Evolutionary conservation across 2,888 invertebrate genomes (phyloP).

Genomic region (Acanthosepion esculentum): DNA sequence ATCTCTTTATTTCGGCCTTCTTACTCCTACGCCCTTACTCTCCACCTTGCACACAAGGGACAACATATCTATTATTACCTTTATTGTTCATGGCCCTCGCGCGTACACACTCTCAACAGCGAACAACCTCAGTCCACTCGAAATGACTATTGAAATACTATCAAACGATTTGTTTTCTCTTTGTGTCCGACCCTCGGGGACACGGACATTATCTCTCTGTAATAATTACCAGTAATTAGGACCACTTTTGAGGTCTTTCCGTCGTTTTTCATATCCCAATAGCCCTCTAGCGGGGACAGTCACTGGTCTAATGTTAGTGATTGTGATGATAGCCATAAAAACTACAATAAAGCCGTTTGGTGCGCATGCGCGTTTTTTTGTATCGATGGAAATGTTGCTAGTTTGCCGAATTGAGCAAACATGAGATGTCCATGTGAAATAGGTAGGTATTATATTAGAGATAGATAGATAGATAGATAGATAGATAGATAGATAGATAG

Average conservation of each 20-base stretch:
- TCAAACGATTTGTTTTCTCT: conserved; percentile 2
- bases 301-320: conserved; percentile 5
- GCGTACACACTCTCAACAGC: not conserved
- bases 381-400: too few species aligned
- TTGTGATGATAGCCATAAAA: conserved; percentile 10
- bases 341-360: not conserved
- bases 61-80: not conserved
- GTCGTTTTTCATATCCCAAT: not conserved
- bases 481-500: too few species aligned
- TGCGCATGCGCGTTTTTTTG: not conserved
- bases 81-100: not conserved
- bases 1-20: not conserved
- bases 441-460: too few species aligned
- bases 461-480: too few species aligned
- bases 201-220: not conserved
- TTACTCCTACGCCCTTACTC: not conserved
- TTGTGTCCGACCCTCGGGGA: not conserved
- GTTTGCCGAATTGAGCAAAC: too few species aligned
- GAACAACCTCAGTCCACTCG: not conserved
- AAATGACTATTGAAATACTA: not conserved
- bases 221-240: conserved; percentile 9
- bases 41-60: not conserved
- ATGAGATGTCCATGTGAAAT: too few species aligned
- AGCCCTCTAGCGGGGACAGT: not conserved
- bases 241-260: not conserved